Base-by-base conservation (phyloP, 2,797 vertebrate genomes). In the Anguilla obscura region DNA sequence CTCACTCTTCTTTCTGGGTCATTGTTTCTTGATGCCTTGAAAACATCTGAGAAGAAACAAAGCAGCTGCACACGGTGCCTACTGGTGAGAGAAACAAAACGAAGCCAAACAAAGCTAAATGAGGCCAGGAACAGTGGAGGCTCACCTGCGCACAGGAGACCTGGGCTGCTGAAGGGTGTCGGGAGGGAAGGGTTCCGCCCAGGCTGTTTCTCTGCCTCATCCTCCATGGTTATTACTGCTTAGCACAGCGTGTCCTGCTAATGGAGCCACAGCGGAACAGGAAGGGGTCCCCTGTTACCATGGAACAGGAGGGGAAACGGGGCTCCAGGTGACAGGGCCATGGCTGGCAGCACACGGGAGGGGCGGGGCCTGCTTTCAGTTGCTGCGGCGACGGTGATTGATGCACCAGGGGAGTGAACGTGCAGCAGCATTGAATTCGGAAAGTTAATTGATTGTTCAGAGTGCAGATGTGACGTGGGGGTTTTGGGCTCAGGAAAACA, bases 371-470 rank as follows among this genome's bases (percentile, higher is more conserved):
- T 27, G 83, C 58, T 88, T 52, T 84, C 88, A 84, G 48, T 87
- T 18, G 16, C 30, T 40, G 36, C 63, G 27, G 66, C 82, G 9
- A 86, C 36, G 71, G 71, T 90, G 89, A 88, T 87, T 90, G 86
- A 87, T 82, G 79, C n/a, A 56, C 56, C 33, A 74, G 85, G 85
- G 87, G 87, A 85, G 87, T 50, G 76, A 48, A 33, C n/a, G 48
- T 8, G n/a, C 56, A 33, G 85, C 56, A 54, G 85, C 85, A 40
- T 86, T 14, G 89, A 85, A 84, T 33, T 76, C 58, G 85, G 87
- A 86, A 84, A 83, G 85, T 88, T 88, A 88, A 90, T 90, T 87
- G 71, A 90, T 87, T 90, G 85, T 88, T 88, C 80, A 45, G 66
- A 82, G 85, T 3, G 69, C n/a, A 50, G 71, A 56, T 40, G 80